Evolutionary conservation across 2,113 vertebrate species (phyloP), one percentile per base, ranked within the genome.

Genomic region (Falcunculus frontatus): DNA sequence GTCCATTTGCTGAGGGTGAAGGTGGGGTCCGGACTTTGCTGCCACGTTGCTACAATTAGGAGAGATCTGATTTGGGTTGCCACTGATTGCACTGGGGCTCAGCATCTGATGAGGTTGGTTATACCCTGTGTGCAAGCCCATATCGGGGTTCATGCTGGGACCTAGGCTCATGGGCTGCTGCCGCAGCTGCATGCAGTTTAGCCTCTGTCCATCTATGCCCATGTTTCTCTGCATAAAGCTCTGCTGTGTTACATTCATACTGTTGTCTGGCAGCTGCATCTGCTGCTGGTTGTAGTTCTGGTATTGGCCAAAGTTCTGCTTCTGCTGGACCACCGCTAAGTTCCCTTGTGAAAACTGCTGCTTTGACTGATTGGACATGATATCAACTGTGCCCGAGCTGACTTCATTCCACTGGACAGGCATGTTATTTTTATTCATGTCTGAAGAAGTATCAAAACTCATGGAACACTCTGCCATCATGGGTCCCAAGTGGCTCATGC

Each of bases 351-450:
- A 92, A 81, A 98, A 98, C 46, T 98, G 97, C 13, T 98, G 98
- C 75, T 99, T 99, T 0, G 98, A 96, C 63, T 98, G 98, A 91
- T 97, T 98, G 65, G 98, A 88, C 65, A 98, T 93, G 20, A 97
- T 35, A 53, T 99, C 99, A 93, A 99, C 97, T 0, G 99, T 99
- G 62, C 99, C 99, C 0, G 99, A 99, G 97, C 99, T 99, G 93
- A 99, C 99, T 95, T 99, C 99, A 0, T 99, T 99, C 99, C 99
- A 99, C 90, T 99, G 99, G 46, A 99, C 99, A 0, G 99, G 99
- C 99, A 99, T 99, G 96, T 98, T 99, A 73, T 97, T 99, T 93
- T 99, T 99, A 90, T 94, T 99, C 62, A 98, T 79, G 87, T 94
- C 97, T 39, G 98, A 96, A n/a, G 98, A 62, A 32, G 94, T 17